These are phyloP conservation scores for Macrophya annulata DNA, from an alignment of 2,888 invertebrate genomes.

Conservation along the genomic window DNA sequence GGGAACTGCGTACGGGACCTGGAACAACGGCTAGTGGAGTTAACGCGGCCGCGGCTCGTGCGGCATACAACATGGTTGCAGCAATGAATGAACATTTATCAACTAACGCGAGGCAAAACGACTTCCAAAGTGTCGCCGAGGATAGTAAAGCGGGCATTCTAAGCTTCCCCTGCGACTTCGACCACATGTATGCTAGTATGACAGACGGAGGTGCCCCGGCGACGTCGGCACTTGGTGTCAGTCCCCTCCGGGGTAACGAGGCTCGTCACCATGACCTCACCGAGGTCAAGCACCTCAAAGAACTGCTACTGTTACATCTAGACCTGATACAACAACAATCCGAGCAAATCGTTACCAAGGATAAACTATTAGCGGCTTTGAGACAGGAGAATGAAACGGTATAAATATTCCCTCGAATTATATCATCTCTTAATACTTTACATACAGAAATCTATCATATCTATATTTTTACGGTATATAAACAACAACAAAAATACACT, in stretches of 20 bases:
- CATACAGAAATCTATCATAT: background rate
- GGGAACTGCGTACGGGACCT: slow-evolving; percentile 52
- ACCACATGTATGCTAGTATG: slow-evolving; percentile 88
- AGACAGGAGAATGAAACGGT: slow-evolving; percentile 91
- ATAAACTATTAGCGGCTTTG: slow-evolving; percentile 87
- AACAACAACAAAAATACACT: slow-evolving; percentile 23
- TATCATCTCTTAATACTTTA: background rate
- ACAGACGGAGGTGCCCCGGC: slow-evolving; percentile 76
- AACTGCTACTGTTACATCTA: slow-evolving; percentile 90
- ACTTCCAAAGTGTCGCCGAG: slow-evolving; percentile 60
- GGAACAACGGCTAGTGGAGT: slow-evolving; percentile 69
- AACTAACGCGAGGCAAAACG: slow-evolving; percentile 60
- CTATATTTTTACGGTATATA: background rate
- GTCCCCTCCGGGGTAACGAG: slow-evolving; percentile 76
- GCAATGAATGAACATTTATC: slow-evolving; percentile 79
- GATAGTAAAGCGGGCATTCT: slow-evolving; percentile 80
- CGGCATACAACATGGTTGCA: slow-evolving; percentile 78
- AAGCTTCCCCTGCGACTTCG: slow-evolving; percentile 84
- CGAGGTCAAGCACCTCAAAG: slow-evolving; percentile 88
- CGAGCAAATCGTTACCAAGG: slow-evolving; percentile 90
- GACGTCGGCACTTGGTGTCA: slow-evolving; percentile 74
- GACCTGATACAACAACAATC: slow-evolving; percentile 95
- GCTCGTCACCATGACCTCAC: slow-evolving; percentile 75
- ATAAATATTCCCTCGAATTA: slow-evolving; percentile 74
- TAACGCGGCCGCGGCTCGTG: slow-evolving; percentile 61